A percentile compares a stretch with the other conserved stretches of the same genome.
These are phyloP conservation scores for Halocynthia roretzi DNA, from an alignment of 23 tunicate genomes.

Conservation along the genomic window DNA sequence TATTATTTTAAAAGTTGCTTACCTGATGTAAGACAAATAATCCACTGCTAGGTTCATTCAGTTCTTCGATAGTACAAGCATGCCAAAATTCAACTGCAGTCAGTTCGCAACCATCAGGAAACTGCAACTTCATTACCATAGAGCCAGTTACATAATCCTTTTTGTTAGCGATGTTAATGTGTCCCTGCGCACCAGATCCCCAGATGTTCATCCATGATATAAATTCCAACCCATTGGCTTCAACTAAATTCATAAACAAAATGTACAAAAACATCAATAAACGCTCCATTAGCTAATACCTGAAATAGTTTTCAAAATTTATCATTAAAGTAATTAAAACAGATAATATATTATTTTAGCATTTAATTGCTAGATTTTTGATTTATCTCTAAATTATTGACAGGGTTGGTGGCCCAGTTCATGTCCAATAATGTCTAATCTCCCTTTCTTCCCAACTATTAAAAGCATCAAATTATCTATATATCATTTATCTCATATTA, in stretches of 20 bases:
- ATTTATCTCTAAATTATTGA: no score
- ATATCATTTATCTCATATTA: no score
- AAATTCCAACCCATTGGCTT: background rate
- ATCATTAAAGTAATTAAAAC: no score
- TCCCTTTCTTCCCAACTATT: no score
- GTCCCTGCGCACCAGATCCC: slow-evolving; percentile 68
- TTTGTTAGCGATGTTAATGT: slow-evolving; percentile 33
- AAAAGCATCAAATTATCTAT: no score
- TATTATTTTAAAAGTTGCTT: background rate
- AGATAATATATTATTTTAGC: background rate
- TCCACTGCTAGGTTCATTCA: slow-evolving; percentile 41
- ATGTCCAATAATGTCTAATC: no score
- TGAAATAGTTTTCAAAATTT: no score
- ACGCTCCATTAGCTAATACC: background rate
- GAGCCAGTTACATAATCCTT: slow-evolving; percentile 24
- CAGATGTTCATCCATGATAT: slow-evolving; percentile 39
- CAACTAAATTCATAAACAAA: background rate
- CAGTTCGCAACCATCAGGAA: slow-evolving; percentile 52
- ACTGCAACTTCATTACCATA: slow-evolving; percentile 37
- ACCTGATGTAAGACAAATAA: slow-evolving; percentile 56
- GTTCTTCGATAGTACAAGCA: slow-evolving; percentile 42
- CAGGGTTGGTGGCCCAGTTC: no score
- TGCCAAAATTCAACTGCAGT: slow-evolving; percentile 52
- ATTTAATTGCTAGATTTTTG: no score
- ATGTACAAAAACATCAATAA: background rate